These are phyloP conservation scores for Vanacampus margaritifer DNA, from an alignment of 2,113 vertebrate species.

Conservation along the genomic window DNA sequence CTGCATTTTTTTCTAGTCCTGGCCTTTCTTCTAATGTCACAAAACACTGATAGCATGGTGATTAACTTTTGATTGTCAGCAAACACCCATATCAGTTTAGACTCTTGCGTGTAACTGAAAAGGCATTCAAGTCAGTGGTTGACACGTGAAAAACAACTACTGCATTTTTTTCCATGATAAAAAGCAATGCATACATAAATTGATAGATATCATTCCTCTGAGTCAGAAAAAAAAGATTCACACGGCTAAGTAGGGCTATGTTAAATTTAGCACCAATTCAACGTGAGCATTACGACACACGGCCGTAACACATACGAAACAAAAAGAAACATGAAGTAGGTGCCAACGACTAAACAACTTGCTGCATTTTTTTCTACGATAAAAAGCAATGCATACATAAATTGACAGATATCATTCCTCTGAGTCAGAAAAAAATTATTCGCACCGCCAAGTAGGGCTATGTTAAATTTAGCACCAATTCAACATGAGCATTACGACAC, in stretches of 20 bases:
- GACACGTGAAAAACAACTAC: not conserved
- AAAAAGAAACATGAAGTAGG: not conserved
- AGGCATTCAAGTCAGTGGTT: not conserved
- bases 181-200: not conserved
- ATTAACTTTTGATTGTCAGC: slow-evolving; percentile 50
- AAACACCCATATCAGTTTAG: slow-evolving; percentile 59
- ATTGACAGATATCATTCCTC: not conserved
- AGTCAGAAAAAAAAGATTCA: not conserved
- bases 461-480: not conserved
- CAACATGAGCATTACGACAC: not conserved
- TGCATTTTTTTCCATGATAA: not conserved
- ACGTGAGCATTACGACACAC: not conserved
- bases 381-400: not conserved
- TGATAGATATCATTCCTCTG: not conserved
- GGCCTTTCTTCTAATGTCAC: slow-evolving; percentile 22
- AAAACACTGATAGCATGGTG: slow-evolving; percentile 56
- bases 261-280: not conserved
- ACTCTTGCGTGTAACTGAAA: slow-evolving; percentile 22
- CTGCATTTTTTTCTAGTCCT: not conserved
- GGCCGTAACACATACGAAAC: not conserved
- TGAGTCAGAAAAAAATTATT: not conserved
- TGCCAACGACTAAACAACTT: not conserved
- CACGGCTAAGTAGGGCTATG: not conserved
- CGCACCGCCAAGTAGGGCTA: not conserved
- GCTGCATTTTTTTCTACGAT: not conserved